Base-by-base conservation (phyloP, 2,113 vertebrate genomes). In the Dissostichus mawsoni region DNA sequence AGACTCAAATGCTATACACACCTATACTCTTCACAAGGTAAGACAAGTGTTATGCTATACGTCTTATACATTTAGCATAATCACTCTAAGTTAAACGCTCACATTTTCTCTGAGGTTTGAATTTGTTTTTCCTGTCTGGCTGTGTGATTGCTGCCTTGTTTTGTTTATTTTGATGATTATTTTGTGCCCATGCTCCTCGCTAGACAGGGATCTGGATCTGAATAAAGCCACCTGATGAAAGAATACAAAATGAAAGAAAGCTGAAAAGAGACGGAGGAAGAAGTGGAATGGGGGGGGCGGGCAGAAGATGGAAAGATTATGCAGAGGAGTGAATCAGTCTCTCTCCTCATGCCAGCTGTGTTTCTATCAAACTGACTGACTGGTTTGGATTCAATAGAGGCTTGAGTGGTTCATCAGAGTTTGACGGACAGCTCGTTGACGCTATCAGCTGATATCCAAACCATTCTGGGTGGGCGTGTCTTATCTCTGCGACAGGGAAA, bases 401-500 rank as follows among this genome's bases (percentile, higher is more conserved):
- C 72, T 64, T 23, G 70, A 66, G 74, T 63, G 67, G 44, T 36
- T 12, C 69, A 61, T 59, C 50, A n/a, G 5, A 20, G 59, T 74
- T 78, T 83, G 81, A 87, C 48, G 70, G 83, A 67, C 74, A 63
- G 74, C 45, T 70, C 66, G 20, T 56, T 55, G 65, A 77, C 44
- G n/a, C 62, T 56, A 78, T 87, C 80, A 55, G 80, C 53, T 74
- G 80, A 83, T 69, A 67, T 61, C 63, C 20, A 36, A 72, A 47
- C 81, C 78, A 41, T 82, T 87, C 69, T 41, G 50, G 57, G 79
- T 67, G 84, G 87, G 73, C 0, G 79, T 63, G 81, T 63, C 67
- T 89, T 87, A 89, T 92, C 85, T 77, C 57, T n/a, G 45, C 68
- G 50, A 53, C 3, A 47, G 41, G n/a, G 36, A 77, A 84, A 66